Percentiles rank a stretch among this genome's conserved stretches.
These are phyloP conservation scores for Setophaga kirtlandii DNA, from an alignment of 2,113 vertebrate species.

Conservation along the genomic window DNA sequence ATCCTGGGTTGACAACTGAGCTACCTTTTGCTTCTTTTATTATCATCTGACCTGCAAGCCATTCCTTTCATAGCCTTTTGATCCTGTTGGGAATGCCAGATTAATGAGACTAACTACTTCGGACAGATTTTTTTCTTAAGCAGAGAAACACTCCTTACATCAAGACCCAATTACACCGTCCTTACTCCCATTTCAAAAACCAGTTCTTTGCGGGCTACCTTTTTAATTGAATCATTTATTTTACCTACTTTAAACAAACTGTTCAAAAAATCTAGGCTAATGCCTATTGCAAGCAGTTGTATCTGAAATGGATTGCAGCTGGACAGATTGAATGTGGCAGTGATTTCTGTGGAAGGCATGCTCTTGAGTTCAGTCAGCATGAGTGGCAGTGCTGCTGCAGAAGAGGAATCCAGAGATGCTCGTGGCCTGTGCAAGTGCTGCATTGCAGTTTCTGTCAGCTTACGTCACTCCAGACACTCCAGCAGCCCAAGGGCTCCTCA, in stretches of 20 bases:
- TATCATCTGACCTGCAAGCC: neutral
- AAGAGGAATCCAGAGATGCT: constrained; percentile 11
- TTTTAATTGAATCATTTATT: constrained; percentile 50
- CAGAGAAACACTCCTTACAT: neutral
- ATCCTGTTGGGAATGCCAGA: neutral
- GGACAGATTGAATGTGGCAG: neutral
- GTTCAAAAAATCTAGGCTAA: constrained; percentile 16
- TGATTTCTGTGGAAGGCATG: constrained; percentile 10
- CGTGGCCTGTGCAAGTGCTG: neutral
- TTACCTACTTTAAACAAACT: constrained; percentile 41
- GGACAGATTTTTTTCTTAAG: neutral
- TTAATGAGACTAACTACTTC: neutral
- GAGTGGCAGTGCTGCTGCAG: neutral
- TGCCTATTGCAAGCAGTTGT: neutral
- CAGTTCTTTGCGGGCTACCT: neutral
- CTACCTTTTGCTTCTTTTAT: neutral
- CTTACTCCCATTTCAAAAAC: neutral
- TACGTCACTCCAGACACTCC: neutral
- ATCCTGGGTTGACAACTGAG: neutral
- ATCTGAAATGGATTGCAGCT: constrained; percentile 17
- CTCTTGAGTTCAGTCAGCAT: constrained; percentile 7
- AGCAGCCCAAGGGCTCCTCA: neutral
- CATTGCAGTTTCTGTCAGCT: constrained; percentile 59
- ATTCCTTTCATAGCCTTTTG: neutral
- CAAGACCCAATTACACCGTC: neutral